Evolutionary conservation across 2,888 invertebrate genomes (phyloP).

Genomic region (Amaurobius ferox): DNA sequence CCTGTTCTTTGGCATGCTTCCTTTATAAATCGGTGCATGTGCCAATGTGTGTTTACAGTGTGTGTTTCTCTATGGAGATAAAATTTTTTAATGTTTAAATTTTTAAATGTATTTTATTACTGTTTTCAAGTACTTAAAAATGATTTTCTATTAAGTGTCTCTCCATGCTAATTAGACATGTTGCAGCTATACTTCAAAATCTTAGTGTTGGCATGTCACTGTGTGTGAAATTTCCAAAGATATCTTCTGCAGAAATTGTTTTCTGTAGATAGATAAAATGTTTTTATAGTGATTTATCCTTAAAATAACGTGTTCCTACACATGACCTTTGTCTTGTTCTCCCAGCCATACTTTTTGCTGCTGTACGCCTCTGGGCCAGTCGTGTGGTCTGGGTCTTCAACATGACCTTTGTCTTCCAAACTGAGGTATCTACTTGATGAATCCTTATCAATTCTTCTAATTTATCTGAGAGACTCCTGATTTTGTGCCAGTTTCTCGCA

Average conservation of each 20-base stretch:
- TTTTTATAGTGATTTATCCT: neutral
- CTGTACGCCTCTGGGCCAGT: no score
- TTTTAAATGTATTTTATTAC: conserved; percentile 72
- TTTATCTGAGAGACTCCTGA: no score
- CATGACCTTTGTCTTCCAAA: no score
- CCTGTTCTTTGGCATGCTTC: conserved; percentile 43
- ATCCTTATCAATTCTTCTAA: no score
- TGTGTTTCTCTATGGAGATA: conserved; percentile 52
- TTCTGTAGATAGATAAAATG: neutral
- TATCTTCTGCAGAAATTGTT: no score
- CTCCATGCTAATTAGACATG: neutral
- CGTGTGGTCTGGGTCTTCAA: no score
- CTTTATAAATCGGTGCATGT: conserved; percentile 36
- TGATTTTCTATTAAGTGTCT: conserved; percentile 37
- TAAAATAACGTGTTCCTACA: neutral
- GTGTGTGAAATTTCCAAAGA: neutral
- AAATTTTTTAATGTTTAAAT: conserved; percentile 60
- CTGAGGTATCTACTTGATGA: no score
- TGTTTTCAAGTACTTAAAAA: conserved; percentile 62
- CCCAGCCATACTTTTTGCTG: no score
- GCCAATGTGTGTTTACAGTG: conserved; percentile 56
- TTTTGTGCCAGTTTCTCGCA: no score
- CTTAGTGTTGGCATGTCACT: neutral
- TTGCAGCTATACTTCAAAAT: neutral
- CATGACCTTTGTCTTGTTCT: no score